A percentile compares a stretch with the other conserved stretches of the same genome.
Conservation (phyloP, 2,113 vertebrate genomes). For the Mustelus asterias region DNA sequence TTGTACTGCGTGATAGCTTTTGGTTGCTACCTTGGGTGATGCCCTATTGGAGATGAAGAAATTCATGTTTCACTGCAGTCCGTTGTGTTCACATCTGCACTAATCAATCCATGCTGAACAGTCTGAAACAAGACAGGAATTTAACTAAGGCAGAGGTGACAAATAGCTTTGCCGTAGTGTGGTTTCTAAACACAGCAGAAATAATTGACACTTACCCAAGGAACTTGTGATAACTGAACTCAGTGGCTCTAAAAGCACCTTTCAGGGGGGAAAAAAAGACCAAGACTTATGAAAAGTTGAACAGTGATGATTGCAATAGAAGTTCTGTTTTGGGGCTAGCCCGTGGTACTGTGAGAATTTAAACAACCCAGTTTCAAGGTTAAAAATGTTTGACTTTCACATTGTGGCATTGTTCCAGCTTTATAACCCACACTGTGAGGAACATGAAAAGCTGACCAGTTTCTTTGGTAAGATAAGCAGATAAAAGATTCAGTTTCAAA, state of each 20-base stretch:
- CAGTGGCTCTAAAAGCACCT: neutral
- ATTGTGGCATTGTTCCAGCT: slow-evolving; percentile 33
- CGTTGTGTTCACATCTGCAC: neutral
- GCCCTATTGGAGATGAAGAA: neutral
- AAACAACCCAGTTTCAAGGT: slow-evolving; percentile 30
- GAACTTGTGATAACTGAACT: slow-evolving; percentile 9
- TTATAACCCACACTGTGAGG: slow-evolving; percentile 33
- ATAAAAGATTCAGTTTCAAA: slow-evolving; percentile 35
- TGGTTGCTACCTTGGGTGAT: neutral
- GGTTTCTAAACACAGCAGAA: neutral
- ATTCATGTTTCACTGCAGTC: neutral
- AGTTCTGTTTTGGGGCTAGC: slow-evolving; percentile 5
- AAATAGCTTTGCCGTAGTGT: neutral
- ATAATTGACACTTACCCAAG: slow-evolving; percentile 9
- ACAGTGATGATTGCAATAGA: slow-evolving; percentile 1
- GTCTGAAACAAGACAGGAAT: neutral
- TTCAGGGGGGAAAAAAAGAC: no score
- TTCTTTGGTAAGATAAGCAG: slow-evolving; percentile 34
- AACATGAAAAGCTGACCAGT: slow-evolving; percentile 14
- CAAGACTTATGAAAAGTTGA: neutral
- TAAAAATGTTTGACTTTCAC: slow-evolving; percentile 34
- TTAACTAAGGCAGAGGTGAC: slow-evolving; percentile 15
- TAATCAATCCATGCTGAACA: slow-evolving; percentile 7
- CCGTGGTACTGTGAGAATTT: slow-evolving; percentile 33
- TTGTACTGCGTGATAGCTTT: neutral